Base-by-base conservation (phyloP, 2,888 invertebrate genomes). In the Caenorhabditis panamensis region DNA sequence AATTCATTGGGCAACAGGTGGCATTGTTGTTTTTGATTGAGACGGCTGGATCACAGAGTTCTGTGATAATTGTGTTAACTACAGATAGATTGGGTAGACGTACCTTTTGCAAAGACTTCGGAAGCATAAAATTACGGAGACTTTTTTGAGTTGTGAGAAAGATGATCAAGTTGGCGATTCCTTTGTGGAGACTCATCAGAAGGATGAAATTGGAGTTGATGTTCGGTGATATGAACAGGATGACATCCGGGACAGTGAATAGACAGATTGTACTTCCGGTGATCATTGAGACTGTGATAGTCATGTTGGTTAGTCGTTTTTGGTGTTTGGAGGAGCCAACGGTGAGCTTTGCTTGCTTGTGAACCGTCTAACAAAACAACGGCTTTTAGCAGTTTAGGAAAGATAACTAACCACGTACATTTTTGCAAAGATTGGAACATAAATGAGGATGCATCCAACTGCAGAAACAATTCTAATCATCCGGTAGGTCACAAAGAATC, bases 101-200 rank as follows among this genome's bases (percentile, higher is more conserved):
- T 24, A 22, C 24, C 16, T 37, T 53, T 53, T 22, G 53, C 36
- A 18, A 2, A 1, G 2, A 53, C 22, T 22, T n/a, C n/a, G 67
- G 67, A 2, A 67, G 63, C 53, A 83, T 68, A 22, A 80, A 63
- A 6, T 64, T 49, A 2, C 83, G 68, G 47, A 83, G 69, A 13
- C 69, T 67, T 41, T 78, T 78, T 47, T 80, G 80, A 6, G 83
- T 83, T 18, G 41, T 44, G 44, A 83, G 72, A 26, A 83, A 77
- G n/a, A 79, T 77, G 4, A 83, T 9, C 20, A 83, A 37, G 56
- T 83, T 83, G 18, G 81, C 69, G 9, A 81, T 41, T n/a, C 83
- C 83, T 75, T 84, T 84, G 69, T 80, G 75, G 56, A 84, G 58
- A 68, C 82, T 84, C 76, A 84, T 75, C 8, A 84, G n/a, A 64